Conservation (phyloP, 1,140 invertebrate genomes). For the Holotrichia oblita region DNA sequence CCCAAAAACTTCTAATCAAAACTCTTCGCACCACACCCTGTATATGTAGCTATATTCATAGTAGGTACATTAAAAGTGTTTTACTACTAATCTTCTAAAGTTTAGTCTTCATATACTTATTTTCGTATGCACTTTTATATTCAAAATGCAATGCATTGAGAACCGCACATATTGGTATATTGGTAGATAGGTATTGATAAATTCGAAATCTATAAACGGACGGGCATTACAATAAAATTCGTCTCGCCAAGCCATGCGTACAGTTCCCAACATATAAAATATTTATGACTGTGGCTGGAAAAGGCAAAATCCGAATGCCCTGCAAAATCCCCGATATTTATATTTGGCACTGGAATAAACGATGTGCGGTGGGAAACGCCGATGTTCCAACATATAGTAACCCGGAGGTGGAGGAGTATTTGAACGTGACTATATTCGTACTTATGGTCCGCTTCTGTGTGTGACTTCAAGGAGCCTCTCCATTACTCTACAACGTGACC, state of each 20-base stretch:
- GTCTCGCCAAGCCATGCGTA: background rate
- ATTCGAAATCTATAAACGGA: constrained; percentile 14
- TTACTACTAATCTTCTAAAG: no score
- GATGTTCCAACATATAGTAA: background rate
- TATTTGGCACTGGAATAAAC: constrained; percentile 11
- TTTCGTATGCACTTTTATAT: background rate
- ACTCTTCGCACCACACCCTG: no score
- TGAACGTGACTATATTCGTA: constrained; percentile 4
- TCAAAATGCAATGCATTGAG: background rate
- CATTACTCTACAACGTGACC: constrained; percentile 3
- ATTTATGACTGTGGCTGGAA: constrained; percentile 19
- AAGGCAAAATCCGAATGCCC: constrained; percentile 14
- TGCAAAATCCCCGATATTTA: constrained; percentile 23
- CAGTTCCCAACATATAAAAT: constrained; percentile 30
- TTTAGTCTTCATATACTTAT: no score
- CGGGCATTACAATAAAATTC: constrained; percentile 24
- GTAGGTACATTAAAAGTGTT: no score
- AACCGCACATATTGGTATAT: background rate
- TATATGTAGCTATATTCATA: no score
- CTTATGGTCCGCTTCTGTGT: background rate
- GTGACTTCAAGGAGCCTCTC: background rate
- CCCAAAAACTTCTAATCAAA: no score
- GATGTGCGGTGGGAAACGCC: constrained; percentile 3
- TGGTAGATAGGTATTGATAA: constrained; percentile 4
- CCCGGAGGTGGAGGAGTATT: background rate